Base-by-base conservation (phyloP, 2,888 invertebrate species). In the Tetheella fluctuosa region DNA sequence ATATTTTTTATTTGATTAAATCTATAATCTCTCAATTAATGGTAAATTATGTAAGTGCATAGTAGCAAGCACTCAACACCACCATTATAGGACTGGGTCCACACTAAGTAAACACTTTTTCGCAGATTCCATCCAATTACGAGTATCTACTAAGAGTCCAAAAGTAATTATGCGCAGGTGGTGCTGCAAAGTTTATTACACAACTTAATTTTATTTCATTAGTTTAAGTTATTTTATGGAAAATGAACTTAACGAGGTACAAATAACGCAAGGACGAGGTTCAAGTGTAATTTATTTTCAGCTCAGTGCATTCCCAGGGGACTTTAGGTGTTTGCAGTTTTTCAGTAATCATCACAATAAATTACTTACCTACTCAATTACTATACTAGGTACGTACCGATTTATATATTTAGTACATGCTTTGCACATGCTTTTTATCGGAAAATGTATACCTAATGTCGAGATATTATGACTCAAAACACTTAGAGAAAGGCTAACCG, bases 161-260 rank as follows among this genome's bases (percentile, higher is more conserved):
- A 39, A 20, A 48, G 48, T 48, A 48, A 48, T 48, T 20, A 48
- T 10, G 48, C 48, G 48, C 48, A 20, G 48, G 48, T 48, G 48
- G 20, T 20, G 48, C 48, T 48, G 20, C n/a, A 5, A 48, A 48
- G 48, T 48, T 42, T 48, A 48, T 48, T 20, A 48, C 20, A 48
- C 48, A 48, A 48, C 48, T 48, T 48, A 48, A 48, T 48, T 48
- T 48, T 20, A 48, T 48, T 48, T 48, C 48, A 48, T 48, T 48
- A 48, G 20, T 48, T 48, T 39, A 2, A 8, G 42, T 17, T 17
- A 48, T 48, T 48, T 48, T 20, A 48, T 48, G 48, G 48, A 48
- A 48, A 20, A 20, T 10, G 48, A 48, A 6, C 8, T 4, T 8
- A 25, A 25, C 6, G 25, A 25, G 6, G 25, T n/a, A n/a, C 15